Evolutionary conservation across 2,797 vertebrate species (phyloP), one percentile per base, ranked within the genome.

Genomic region (Todus mexicanus): DNA sequence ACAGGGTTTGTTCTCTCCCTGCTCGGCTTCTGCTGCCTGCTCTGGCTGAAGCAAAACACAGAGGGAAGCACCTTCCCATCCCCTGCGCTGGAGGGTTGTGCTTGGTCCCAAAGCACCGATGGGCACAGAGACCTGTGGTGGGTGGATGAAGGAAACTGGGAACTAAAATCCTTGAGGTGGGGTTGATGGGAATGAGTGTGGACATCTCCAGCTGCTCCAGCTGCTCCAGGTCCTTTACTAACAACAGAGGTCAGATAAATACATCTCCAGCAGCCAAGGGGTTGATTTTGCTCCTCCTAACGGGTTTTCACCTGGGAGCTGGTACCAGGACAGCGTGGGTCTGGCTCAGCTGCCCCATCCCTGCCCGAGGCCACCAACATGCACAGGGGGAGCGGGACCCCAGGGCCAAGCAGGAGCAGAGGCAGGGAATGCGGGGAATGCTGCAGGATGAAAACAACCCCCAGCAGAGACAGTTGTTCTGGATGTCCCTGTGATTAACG

Each of bases 401-500:
- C 23, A 12, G 69, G 10, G 25, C 14, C 48, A 18, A 60, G 22
- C 11, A 25, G 47, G 26, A 56, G 61, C 17, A 35, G 3, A 42
- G 45, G 42, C 26, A 27, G 33, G 61, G 26, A 76, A 13, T 1
- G n/a, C 22, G 31, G 33, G 68, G 25, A 77, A 11, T 1, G 3
- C 75, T n/a, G 53, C n/a, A 35, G 79, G 73, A 40, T 42, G 81
- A 45, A 50, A 87, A 35, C 45, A 35, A 11, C 21, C n/a, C 35
- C 1, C 0, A n/a, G 33, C 0, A 0, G n/a, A 64, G 80, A 63
- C 38, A 15, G 50, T 75, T 54, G 66, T 56, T 92, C 77, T 81
- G 77, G 71, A 65, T 75, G 93, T 94, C 96, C 95, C 95, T 63
- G 91, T 96, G 95, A 96, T 97, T 96, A 94, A 96, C 5, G 35